A percentile compares a stretch with the other conserved stretches of the same genome.
Conservation (phyloP, 2,113 vertebrate genomes). For the Grammomys dolichurus region DNA sequence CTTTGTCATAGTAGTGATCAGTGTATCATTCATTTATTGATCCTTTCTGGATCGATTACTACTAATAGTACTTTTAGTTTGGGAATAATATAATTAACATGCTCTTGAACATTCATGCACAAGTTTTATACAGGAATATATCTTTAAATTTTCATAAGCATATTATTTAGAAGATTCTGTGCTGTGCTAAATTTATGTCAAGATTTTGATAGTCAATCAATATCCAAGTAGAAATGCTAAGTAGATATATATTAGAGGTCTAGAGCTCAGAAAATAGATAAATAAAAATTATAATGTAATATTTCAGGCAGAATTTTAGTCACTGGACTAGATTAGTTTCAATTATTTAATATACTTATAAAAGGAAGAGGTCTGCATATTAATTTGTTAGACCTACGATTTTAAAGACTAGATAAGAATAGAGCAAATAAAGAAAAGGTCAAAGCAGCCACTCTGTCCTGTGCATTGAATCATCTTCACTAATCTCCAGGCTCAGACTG, state of each 20-base stretch:
- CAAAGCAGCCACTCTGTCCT: background rate
- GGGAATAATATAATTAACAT: background rate
- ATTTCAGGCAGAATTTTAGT: background rate
- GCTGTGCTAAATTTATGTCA: background rate
- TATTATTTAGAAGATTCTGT: background rate
- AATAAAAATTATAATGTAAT: constrained; percentile 39
- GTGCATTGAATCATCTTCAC: background rate
- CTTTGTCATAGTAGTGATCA: background rate
- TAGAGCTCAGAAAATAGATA: background rate
- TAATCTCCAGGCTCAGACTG: background rate
- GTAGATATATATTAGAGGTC: background rate
- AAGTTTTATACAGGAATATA: background rate
- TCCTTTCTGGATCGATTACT: background rate
- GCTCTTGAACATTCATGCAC: background rate
- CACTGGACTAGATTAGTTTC: background rate
- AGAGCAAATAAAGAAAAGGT: constrained; percentile 12
- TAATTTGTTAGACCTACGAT: background rate
- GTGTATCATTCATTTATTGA: background rate
- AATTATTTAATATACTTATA: background rate
- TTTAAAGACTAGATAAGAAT: background rate
- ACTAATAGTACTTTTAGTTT: background rate
- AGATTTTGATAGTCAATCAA: background rate
- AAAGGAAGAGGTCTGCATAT: background rate
- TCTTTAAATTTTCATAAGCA: constrained; percentile 1
- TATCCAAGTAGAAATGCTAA: background rate